Evolutionary conservation across 2,888 invertebrate genomes (phyloP).

Genomic region (Dasysyrphus tricinctus): DNA sequence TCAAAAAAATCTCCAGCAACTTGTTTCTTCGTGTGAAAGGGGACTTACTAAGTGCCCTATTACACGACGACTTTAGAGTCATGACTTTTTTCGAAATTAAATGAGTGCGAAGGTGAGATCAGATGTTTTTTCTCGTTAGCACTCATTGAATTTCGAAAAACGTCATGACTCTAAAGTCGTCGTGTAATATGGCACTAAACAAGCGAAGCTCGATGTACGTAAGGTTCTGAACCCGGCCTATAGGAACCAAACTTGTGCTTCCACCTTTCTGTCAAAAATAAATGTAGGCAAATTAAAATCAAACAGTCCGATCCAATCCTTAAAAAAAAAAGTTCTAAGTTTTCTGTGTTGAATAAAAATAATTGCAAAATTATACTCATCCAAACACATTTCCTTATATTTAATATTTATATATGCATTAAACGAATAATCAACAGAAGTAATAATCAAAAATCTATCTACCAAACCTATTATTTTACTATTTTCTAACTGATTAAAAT

Average conservation of each 20-base stretch:
- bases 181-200: too few relatives aligned
- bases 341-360: constrained; percentile 55
- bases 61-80: too few relatives aligned
- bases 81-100: too few relatives aligned
- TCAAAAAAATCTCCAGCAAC: too few relatives aligned
- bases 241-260: not conserved
- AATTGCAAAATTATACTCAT: constrained; percentile 44
- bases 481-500: not conserved
- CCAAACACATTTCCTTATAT: constrained; percentile 28
- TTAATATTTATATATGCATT: constrained; percentile 30
- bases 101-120: too few relatives aligned
- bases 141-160: too few relatives aligned
- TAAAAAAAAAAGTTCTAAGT: constrained; percentile 42
- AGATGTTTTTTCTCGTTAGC: too few relatives aligned
- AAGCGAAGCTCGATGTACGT: too few relatives aligned
- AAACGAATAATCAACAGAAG: constrained; percentile 27
- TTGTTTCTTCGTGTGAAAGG: too few relatives aligned
- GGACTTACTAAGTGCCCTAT: too few relatives aligned
- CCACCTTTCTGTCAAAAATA: constrained; percentile 14
- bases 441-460: constrained; percentile 22
- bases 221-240: too few relatives aligned
- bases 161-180: too few relatives aligned
- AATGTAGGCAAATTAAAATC: not conserved
- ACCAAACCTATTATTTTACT: not conserved
- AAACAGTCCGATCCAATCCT: constrained; percentile 44